Base-by-base conservation (phyloP, 2,888 invertebrate species). In the Drosophila subquinaria region DNA sequence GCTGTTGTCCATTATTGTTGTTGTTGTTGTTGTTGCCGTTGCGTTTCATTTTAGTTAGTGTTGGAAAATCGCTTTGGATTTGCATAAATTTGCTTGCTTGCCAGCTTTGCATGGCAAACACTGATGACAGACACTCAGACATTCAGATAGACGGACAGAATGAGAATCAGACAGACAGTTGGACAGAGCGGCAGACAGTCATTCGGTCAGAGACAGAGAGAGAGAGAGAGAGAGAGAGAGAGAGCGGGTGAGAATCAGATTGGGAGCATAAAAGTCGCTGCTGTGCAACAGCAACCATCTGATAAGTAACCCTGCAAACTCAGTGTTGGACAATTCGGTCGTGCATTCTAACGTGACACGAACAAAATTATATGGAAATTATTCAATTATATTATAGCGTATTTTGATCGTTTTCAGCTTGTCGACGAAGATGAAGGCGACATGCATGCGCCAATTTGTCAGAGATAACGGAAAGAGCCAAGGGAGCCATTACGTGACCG, bases 61-160 rank as follows among this genome's bases (percentile, higher is more conserved):
- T 88, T 89, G 84, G 85, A 79, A 84, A 84, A 84, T 84, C 87
- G 89, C 88, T 89, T 84, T 81, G 89, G 84, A 84, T 84, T 84
- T 84, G 89, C 89, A 84, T 84, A 84, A 84, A 84, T 89, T 84
- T 84, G 89, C 84, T 77, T 77, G 78, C 77, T 77, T 66, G 79
- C 64, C 78, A 70, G 81, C 79, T 79, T 79, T 79, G 79, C 79
- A 70, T 72, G 67, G 68, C 81, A 80, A 80, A 67, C 73, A 73
- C 65, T 42, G 68, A 59, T 70, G 51, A 67, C 64, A 74, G 55
- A 70, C 59, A 53, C 40, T 43, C 40, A 62, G 55, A 48, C 43
- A 50, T 40, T 38, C 23, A 63, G 52, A 38, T 27, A 30, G 30
- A 30, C 8, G 43, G 40, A 42, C 43, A 5, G 35, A 35, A 8